Conservation (phyloP, 2,113 vertebrate species). For the Speoplatyrhinus poulsoni region DNA sequence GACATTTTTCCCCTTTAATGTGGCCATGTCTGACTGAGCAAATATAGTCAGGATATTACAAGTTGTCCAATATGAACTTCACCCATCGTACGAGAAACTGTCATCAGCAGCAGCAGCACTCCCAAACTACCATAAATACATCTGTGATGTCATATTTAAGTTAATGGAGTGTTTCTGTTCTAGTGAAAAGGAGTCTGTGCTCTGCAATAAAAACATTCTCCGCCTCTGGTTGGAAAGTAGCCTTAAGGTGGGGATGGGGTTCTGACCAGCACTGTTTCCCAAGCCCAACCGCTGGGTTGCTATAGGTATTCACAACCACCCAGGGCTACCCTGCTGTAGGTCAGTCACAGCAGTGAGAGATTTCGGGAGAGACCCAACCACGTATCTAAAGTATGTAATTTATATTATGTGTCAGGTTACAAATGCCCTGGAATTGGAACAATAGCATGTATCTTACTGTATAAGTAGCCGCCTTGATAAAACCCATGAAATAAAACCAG, state of each 20-base stretch:
- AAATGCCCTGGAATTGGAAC: too few relatives aligned
- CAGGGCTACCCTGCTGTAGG: too few relatives aligned
- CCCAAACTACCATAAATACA: constrained; percentile 36
- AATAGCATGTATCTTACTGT: too few relatives aligned
- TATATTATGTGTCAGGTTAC: too few relatives aligned
- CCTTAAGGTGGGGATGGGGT: background rate
- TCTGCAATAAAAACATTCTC: constrained; percentile 33
- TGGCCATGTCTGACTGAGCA: constrained; percentile 25
- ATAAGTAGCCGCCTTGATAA: too few relatives aligned
- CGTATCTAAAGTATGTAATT: too few relatives aligned
- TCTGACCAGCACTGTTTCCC: too few relatives aligned
- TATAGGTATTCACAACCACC: too few relatives aligned
- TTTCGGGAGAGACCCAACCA: too few relatives aligned
- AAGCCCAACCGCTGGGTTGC: too few relatives aligned
- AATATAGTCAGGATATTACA: constrained; percentile 19
- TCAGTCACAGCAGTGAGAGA: too few relatives aligned
- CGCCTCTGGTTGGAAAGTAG: background rate
- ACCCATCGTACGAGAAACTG: constrained; percentile 10
- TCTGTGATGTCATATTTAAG: constrained; percentile 31
- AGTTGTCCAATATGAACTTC: constrained; percentile 26
- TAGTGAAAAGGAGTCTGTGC: constrained; percentile 64
- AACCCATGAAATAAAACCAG: too few relatives aligned
- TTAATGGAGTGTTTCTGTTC: background rate
- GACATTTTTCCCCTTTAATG: constrained; percentile 18
- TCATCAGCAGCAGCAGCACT: constrained; percentile 7